Conservation (phyloP, 2,888 invertebrate genomes). For the Oasisia sp. region DNA sequence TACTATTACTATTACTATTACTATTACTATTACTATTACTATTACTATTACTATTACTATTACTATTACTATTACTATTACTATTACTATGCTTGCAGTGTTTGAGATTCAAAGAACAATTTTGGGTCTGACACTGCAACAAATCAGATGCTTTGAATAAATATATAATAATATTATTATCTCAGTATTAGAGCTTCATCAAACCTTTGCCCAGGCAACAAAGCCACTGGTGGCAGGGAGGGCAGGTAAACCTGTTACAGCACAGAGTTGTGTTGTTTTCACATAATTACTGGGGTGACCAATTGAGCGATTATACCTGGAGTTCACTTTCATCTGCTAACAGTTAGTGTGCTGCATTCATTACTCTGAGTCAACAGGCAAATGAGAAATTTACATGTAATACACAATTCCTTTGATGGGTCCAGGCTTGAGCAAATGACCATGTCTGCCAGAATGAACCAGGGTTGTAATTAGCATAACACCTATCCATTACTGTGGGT, state of each 20-base stretch:
- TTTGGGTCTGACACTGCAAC: too few species aligned
- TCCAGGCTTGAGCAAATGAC: background rate
- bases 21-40: too few species aligned
- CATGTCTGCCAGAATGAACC: background rate
- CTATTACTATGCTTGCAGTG: too few species aligned
- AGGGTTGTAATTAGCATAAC: background rate
- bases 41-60: too few species aligned
- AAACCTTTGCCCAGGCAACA: background rate
- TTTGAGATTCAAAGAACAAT: too few species aligned
- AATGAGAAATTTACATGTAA: conserved; percentile 6
- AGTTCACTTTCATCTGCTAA: conserved; percentile 3
- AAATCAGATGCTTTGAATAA: too few species aligned
- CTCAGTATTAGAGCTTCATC: too few species aligned
- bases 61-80: too few species aligned
- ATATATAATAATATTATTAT: too few species aligned
- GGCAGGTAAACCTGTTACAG: background rate
- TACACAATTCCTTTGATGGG: background rate
- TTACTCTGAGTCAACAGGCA: background rate
- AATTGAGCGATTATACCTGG: background rate
- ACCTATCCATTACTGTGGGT: background rate
- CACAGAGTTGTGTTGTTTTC: background rate
- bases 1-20: too few species aligned
- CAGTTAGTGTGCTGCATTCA: background rate
- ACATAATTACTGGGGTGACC: conserved; percentile 13
- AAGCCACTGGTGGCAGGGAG: background rate